Percentiles rank a stretch among this genome's conserved stretches.
Conservation (phyloP, 2,113 vertebrate species). For the Halcyon malimbica region DNA sequence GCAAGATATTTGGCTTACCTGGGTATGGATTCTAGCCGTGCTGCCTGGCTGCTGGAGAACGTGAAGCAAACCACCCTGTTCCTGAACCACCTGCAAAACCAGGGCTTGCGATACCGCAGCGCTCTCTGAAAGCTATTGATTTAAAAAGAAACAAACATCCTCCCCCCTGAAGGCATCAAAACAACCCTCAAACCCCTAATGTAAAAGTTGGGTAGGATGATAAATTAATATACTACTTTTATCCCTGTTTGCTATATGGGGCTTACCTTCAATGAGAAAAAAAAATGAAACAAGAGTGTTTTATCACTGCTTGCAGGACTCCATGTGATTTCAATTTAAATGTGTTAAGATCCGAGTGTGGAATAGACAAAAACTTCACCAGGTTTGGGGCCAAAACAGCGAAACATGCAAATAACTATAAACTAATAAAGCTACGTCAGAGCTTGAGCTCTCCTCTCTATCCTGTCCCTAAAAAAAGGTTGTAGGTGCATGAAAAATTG, state of each 20-base stretch:
- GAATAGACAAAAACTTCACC: background rate
- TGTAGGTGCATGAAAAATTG: background rate
- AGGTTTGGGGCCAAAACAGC: background rate
- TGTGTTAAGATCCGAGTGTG: background rate
- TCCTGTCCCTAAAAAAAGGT: background rate
- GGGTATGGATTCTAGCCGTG: background rate
- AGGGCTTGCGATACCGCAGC: rapidly evolving
- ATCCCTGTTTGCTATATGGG: background rate
- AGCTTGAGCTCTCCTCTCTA: background rate
- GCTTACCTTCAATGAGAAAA: background rate
- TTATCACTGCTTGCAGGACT: background rate
- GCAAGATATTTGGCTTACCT: background rate
- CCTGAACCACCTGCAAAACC: background rate
- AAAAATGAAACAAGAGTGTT: background rate
- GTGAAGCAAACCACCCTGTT: background rate
- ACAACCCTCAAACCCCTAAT: background rate
- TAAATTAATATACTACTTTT: background rate
- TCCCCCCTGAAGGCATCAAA: background rate
- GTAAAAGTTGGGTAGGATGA: background rate
- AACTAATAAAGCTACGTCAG: rapidly evolving
- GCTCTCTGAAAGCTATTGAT: background rate
- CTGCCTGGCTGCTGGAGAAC: background rate
- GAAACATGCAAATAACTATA: background rate
- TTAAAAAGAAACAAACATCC: background rate
- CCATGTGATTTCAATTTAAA: background rate